Base-by-base conservation (phyloP, 2,888 invertebrate genomes). In the Actias luna region DNA sequence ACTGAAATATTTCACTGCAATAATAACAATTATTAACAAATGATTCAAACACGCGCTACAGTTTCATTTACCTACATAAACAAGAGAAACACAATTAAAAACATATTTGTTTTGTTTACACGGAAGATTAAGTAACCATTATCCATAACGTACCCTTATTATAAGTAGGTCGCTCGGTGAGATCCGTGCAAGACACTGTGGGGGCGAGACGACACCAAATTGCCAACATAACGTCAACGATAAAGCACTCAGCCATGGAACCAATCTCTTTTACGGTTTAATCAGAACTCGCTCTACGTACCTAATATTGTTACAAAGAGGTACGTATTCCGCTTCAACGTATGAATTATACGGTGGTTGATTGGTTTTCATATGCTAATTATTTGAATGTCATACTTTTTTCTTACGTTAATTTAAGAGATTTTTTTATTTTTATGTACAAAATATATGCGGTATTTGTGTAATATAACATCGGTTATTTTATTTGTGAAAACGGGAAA, bases 241-340 rank as follows among this genome's bases (percentile, higher is more conserved):
- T 89, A 88, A 89, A 89, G 82, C 84, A 85, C 84, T 87, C 84
- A 78, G 79, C 82, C 84, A 82, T 81, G 78, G 83, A 89, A 89
- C 88, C 89, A 90, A 91, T 90, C 89, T 88, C 88, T 87, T 91
- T 89, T 88, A 88, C 87, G 88, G 87, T 86, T 89, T 88, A 89
- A 91, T 90, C 89, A 90, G 88, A 84, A 83, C 85, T 83, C 78
- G 79, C 75, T 81, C 72, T 74, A 75, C 82, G 78, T 78, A 80
- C 79, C 80, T 86, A 84, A 85, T 77, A 77, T 78, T 70, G 72
- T 73, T 73, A 71, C 22, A 18, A 62, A 39, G 58, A 27, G 62
- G 39, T 58, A 50, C 35, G 52, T 52, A 29, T 35, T 61, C 55
- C 55, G n/a, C 14, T 27, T 35, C 36, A 57, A 74, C 69, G 64